Percentiles rank a stretch among this genome's conserved stretches.
Conservation (phyloP, 2,797 vertebrate genomes). For the Telmatherina bonti region DNA sequence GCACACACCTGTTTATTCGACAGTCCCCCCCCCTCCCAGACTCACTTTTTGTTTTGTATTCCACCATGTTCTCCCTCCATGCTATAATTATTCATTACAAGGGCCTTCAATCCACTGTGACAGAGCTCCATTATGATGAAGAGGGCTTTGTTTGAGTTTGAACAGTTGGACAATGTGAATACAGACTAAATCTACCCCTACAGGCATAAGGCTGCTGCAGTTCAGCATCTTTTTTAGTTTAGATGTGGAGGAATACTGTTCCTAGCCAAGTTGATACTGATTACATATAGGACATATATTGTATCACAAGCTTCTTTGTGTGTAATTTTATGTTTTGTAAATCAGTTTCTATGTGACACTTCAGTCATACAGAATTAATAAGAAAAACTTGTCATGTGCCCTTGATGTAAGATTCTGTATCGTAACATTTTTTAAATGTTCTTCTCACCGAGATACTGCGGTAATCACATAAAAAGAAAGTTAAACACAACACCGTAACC, state of each 20-base stretch:
- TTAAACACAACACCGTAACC: too few species aligned
- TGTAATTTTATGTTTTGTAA: background rate
- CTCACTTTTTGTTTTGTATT: slow-evolving; percentile 67
- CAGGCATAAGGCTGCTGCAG: slow-evolving; percentile 38
- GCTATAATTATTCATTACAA: slow-evolving; percentile 84
- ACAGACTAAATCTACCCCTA: slow-evolving; percentile 37
- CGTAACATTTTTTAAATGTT: too few species aligned
- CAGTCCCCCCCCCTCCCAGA: slow-evolving; percentile 33
- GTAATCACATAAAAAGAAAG: too few species aligned
- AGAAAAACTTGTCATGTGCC: too few species aligned
- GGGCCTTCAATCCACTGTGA: slow-evolving; percentile 79
- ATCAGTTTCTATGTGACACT: background rate
- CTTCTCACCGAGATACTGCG: too few species aligned
- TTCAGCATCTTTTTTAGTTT: slow-evolving; percentile 31
- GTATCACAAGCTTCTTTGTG: background rate
- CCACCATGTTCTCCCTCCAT: slow-evolving; percentile 62
- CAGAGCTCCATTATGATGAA: slow-evolving; percentile 82
- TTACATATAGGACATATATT: background rate
- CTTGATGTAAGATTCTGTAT: too few species aligned
- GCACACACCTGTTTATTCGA: slow-evolving; percentile 76
- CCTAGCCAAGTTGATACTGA: background rate
- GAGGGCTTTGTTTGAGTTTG: slow-evolving; percentile 72
- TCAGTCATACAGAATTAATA: too few species aligned
- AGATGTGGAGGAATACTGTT: background rate
- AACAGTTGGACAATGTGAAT: slow-evolving; percentile 74